Conservation (phyloP, 2,113 vertebrate species). For the Nestor notabilis region DNA sequence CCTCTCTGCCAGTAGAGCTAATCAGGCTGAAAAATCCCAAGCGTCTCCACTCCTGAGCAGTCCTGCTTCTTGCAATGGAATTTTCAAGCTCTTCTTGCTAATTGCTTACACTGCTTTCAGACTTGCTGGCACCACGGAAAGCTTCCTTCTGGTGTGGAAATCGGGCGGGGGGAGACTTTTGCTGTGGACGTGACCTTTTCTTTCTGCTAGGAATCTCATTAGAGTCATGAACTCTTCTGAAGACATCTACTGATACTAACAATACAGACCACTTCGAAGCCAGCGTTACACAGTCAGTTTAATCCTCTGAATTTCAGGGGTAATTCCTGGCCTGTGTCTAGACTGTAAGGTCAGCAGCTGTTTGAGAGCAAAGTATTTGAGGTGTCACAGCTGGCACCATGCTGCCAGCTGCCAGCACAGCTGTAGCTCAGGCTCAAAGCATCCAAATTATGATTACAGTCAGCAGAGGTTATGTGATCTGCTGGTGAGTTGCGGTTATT, state of each 20-base stretch:
- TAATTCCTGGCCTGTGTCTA: background rate
- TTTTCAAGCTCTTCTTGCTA: constrained; percentile 44
- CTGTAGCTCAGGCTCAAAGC: background rate
- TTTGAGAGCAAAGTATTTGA: background rate
- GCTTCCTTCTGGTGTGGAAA: constrained; percentile 21
- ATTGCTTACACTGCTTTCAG: constrained; percentile 44
- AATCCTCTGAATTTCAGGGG: background rate
- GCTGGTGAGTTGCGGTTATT: background rate
- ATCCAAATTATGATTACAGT: background rate
- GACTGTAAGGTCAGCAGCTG: background rate
- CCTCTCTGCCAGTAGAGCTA: constrained; percentile 9
- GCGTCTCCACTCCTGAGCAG: constrained; percentile 35
- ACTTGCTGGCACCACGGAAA: constrained; percentile 47
- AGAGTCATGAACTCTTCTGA: background rate
- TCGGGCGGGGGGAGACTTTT: background rate
- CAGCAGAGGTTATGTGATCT: background rate
- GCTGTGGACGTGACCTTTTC: background rate
- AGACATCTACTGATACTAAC: background rate
- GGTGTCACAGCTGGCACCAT: background rate
- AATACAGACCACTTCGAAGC: background rate
- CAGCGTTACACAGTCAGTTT: background rate
- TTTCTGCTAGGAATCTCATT: background rate
- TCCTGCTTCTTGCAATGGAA: constrained; percentile 8
- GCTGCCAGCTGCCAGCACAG: background rate
- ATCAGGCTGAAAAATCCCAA: constrained; percentile 64